phyloP scores from a whole-genome alignment of 2,113 vertebrate species.

The Rhinichthys klamathensis region DNA sequence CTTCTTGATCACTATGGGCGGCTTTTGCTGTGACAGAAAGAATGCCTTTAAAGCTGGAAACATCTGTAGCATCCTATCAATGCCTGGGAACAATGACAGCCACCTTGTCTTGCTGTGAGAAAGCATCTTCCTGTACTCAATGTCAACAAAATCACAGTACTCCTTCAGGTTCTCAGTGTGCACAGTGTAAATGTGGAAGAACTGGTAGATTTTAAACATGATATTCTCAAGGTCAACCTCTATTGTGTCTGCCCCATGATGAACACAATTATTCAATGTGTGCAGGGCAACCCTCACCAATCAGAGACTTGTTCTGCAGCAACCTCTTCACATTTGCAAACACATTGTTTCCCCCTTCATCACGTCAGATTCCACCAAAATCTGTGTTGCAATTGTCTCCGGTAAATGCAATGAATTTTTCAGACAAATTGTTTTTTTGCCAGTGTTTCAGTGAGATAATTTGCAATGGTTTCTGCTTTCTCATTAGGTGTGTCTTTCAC shows the following conservation, averaged over 20 bases:
- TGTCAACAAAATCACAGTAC: too few relatives aligned
- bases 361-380: constrained; percentile 41
- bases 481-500: constrained; percentile 49
- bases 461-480: constrained; percentile 38
- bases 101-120: too few relatives aligned
- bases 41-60: too few relatives aligned
- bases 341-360: constrained; percentile 48
- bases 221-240: constrained; percentile 54
- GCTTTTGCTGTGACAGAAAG: too few relatives aligned
- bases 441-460: constrained; percentile 52
- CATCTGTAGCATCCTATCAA: too few relatives aligned
- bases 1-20: too few relatives aligned
- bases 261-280: constrained; percentile 50
- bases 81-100: too few relatives aligned
- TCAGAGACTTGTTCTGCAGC: constrained; percentile 50
- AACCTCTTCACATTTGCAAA: constrained; percentile 54
- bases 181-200: constrained; percentile 55
- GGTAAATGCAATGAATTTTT: constrained; percentile 56
- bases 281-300: constrained; percentile 50
- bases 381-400: constrained; percentile 56
- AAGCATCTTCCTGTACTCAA: too few relatives aligned
- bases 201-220: constrained; percentile 49
- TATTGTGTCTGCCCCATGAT: constrained; percentile 50
- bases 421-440: constrained; percentile 44
- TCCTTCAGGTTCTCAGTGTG: constrained; percentile 47